Conservation (phyloP, 2,113 vertebrate species). For the Danionella cerebrum region DNA sequence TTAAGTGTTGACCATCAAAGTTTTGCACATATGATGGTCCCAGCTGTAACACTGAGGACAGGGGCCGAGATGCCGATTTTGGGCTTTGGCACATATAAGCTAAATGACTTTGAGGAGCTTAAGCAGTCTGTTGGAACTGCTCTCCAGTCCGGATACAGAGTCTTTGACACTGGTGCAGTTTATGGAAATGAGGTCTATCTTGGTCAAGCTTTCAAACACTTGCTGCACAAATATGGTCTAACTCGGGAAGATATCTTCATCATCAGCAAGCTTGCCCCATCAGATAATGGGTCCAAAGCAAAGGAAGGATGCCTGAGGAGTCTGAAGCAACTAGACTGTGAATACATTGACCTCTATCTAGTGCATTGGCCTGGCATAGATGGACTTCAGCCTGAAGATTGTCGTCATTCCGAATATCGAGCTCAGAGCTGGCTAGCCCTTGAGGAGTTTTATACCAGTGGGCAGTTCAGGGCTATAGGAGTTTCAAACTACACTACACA, state of each 20-base stretch:
- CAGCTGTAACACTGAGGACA: conserved; percentile 40
- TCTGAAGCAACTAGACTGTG: conserved; percentile 41
- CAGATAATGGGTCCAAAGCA: conserved; percentile 41
- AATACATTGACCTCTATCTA: conserved; percentile 56
- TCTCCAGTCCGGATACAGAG: conserved; percentile 48
- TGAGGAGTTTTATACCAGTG: conserved; percentile 42
- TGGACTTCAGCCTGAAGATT: conserved; percentile 42
- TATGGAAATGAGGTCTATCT: conserved; percentile 52
- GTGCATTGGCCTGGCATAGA: conserved; percentile 59
- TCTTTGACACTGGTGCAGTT: conserved; percentile 54
- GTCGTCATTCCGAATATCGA: conserved; percentile 33
- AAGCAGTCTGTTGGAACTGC: conserved; percentile 45
- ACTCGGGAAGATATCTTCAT: conserved; percentile 51
- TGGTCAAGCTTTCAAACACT: conserved; percentile 38
- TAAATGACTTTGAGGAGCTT: conserved; percentile 38
- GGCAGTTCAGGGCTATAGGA: conserved; percentile 49
- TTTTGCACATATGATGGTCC: not conserved
- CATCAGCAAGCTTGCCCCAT: conserved; percentile 55
- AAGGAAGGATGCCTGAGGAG: conserved; percentile 43
- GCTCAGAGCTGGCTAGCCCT: conserved; percentile 48
- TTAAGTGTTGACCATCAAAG: too few relatives aligned
- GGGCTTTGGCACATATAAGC: conserved; percentile 54
- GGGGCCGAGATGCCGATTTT: conserved; percentile 52
- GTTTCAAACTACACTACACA: conserved; percentile 55
- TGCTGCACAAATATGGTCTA: conserved; percentile 50